phyloP scores from a whole-genome alignment of 2,113 vertebrate species.

The Takifugu flavidus region DNA sequence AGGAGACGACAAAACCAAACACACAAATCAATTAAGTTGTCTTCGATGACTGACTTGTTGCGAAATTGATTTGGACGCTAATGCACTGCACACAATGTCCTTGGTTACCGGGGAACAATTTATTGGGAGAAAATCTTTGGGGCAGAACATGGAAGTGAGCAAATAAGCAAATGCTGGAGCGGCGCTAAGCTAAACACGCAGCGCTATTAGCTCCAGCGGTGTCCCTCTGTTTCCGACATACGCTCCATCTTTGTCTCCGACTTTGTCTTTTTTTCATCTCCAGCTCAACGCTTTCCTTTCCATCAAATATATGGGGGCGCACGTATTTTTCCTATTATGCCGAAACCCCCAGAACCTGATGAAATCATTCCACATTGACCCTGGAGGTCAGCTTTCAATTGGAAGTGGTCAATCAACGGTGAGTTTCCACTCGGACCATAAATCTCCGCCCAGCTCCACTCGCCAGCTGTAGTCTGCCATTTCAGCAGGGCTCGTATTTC shows the following conservation, averaged over 20 bases:
- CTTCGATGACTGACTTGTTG: constrained; percentile 50
- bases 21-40: constrained; percentile 53
- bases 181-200: constrained; percentile 29
- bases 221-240: background rate
- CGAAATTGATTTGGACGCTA: constrained; percentile 42
- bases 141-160: constrained; percentile 15
- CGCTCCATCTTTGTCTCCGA: background rate
- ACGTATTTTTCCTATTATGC: constrained; percentile 28
- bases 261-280: constrained; percentile 12
- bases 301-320: constrained; percentile 57
- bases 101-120: constrained; percentile 37
- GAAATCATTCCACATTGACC: constrained; percentile 66
- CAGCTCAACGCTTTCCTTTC: constrained; percentile 42
- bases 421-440: constrained; percentile 69
- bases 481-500: constrained; percentile 34
- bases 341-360: constrained; percentile 55
- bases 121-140: constrained; percentile 29
- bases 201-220: background rate
- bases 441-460: constrained; percentile 51
- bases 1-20: constrained; percentile 49
- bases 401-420: constrained; percentile 73
- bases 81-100: constrained; percentile 44
- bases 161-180: constrained; percentile 33
- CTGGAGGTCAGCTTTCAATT: constrained; percentile 69
- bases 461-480: constrained; percentile 32